Conservation (phyloP, 2,888 invertebrate species). For the Drosophila percnosoma region DNA sequence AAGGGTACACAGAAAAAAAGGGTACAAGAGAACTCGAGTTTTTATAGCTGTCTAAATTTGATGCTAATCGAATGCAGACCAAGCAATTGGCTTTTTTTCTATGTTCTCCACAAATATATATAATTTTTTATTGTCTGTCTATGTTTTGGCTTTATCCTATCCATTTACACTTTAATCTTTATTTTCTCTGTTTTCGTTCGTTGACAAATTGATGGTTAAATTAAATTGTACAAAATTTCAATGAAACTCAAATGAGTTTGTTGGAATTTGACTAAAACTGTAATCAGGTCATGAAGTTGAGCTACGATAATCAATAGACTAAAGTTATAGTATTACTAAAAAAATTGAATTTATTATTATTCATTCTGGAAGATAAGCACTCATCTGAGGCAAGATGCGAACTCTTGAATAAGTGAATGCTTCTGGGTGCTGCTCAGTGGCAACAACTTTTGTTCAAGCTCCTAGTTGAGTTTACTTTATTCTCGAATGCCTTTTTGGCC, state of each 20-base stretch:
- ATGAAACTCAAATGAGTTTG: not conserved
- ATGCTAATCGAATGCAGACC: conserved; percentile 42
- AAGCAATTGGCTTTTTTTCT: conserved; percentile 40
- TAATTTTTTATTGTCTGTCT: conserved; percentile 13
- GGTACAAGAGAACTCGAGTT: conserved; percentile 11
- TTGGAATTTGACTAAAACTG: not conserved
- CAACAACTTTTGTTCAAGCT: conserved; percentile 9
- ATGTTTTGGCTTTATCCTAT: not conserved
- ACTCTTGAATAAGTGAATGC: not conserved
- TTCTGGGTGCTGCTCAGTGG: conserved; percentile 1
- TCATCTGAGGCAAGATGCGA: too few species aligned
- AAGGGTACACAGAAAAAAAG: conserved; percentile 7
- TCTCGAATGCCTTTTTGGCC: not conserved
- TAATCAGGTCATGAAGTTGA: too few species aligned
- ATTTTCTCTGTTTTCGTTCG: not conserved
- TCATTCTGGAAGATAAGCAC: not conserved
- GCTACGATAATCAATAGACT: not conserved
- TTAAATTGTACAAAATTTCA: not conserved
- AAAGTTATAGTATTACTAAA: not conserved
- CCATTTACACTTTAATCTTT: not conserved
- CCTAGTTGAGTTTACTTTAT: conserved; percentile 24
- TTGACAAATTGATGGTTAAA: not conserved
- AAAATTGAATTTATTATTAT: too few species aligned
- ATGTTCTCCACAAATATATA: conserved; percentile 6
- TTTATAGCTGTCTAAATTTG: conserved; percentile 34